phyloP scores from a whole-genome alignment of 2,888 invertebrate genomes.

The Cylloceria caligata region DNA sequence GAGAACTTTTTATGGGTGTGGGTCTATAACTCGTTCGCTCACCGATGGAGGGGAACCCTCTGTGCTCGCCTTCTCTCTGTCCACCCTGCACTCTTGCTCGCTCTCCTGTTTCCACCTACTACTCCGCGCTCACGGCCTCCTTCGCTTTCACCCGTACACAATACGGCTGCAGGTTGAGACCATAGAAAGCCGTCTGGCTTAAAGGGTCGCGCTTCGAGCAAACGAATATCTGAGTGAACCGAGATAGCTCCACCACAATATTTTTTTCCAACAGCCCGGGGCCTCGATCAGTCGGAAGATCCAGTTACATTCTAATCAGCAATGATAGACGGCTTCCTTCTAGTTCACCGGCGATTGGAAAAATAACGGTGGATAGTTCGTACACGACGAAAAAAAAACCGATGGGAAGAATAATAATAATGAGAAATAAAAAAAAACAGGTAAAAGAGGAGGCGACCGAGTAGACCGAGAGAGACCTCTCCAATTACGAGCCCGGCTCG shows the following conservation, averaged over 20 bases:
- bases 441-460: constrained; percentile 34
- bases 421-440: constrained; percentile 56
- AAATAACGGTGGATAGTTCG: background rate
- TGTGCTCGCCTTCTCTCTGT: constrained; percentile 64
- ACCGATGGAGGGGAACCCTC: constrained; percentile 50
- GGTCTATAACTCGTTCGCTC: constrained; percentile 46
- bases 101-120: constrained; percentile 7
- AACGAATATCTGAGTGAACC: constrained; percentile 54
- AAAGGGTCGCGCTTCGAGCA: constrained; percentile 80
- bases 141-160: constrained; percentile 62
- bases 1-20: constrained; percentile 61
- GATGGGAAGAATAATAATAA: constrained; percentile 18
- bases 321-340: background rate
- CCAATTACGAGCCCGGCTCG: constrained; percentile 75
- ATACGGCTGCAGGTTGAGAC: constrained; percentile 78
- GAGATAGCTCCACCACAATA: background rate
- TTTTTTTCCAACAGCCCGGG: background rate
- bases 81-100: constrained; percentile 16
- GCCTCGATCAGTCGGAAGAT: constrained; percentile 2
- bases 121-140: constrained; percentile 70
- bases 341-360: background rate
- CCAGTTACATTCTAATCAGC: background rate
- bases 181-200: constrained; percentile 83
- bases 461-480: constrained; percentile 73
- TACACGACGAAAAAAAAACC: constrained; percentile 30